A percentile compares a stretch with the other conserved stretches of the same genome.
Evolutionary conservation across 2,797 vertebrate species (phyloP).

Genomic region (Aratinga solstitialis): DNA sequence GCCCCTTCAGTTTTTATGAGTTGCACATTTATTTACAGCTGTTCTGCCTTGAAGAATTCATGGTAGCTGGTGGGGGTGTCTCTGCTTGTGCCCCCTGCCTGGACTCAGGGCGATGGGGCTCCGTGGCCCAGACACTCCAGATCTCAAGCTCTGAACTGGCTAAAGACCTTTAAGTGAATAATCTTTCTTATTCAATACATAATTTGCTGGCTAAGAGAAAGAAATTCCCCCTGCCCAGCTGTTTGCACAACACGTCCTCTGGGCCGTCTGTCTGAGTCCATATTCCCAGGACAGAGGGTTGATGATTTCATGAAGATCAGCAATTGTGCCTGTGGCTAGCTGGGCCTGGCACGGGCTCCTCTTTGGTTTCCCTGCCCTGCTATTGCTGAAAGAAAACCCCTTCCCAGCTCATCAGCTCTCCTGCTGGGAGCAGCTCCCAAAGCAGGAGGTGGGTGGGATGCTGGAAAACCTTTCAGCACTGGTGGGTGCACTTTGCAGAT

Average conservation of each 20-base stretch:
- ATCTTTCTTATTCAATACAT: not conserved
- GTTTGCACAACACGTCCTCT: not conserved
- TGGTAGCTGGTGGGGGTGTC: not conserved
- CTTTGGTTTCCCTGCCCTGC: not conserved
- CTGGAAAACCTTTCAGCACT: not conserved
- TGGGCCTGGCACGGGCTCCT: not conserved
- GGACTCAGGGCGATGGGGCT: not conserved
- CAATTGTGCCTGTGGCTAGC: constrained; percentile 2
- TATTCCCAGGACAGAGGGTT: not conserved
- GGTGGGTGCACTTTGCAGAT: not conserved
- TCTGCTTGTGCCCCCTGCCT: not conserved
- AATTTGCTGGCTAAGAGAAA: not conserved
- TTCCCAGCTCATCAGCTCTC: not conserved
- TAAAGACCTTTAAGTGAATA: not conserved
- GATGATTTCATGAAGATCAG: constrained; percentile 4
- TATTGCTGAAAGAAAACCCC: not conserved
- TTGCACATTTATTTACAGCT: constrained; percentile 65
- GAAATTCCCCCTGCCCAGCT: not conserved
- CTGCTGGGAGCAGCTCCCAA: not conserved
- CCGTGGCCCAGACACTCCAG: not conserved
- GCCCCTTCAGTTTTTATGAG: constrained; percentile 61
- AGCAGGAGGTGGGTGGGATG: not conserved
- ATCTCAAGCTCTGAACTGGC: not conserved
- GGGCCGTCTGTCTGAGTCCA: not conserved
- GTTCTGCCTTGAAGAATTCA: constrained; percentile 17